Conservation (phyloP, 2,888 invertebrate genomes). For the Drosophila peninsularis region DNA sequence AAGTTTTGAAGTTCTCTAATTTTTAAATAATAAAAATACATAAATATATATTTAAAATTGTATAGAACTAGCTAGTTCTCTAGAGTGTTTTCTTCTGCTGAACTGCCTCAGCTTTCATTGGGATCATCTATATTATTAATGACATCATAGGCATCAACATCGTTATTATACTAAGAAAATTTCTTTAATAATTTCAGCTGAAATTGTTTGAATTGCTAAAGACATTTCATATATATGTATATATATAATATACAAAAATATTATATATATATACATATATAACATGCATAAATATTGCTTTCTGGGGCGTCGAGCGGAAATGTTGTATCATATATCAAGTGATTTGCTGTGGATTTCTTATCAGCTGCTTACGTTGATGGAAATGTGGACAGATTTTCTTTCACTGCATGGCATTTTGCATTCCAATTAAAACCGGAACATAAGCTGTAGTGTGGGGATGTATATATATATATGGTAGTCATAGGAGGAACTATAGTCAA, state of each 20-base stretch:
- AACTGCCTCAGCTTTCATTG: background rate
- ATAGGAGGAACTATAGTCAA: too few relatives aligned
- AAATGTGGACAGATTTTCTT: background rate
- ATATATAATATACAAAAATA: background rate
- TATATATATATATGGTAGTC: background rate
- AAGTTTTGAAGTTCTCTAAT: too few relatives aligned
- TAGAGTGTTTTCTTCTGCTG: background rate
- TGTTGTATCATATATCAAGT: background rate
- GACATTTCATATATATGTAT: background rate
- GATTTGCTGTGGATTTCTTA: background rate
- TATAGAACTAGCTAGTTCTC: background rate
- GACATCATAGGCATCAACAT: slow-evolving; percentile 7
- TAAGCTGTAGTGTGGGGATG: too few relatives aligned
- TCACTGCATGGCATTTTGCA: too few relatives aligned
- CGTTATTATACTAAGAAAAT: background rate
- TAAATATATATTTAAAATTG: background rate
- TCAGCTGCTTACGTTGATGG: background rate
- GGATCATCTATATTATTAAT: background rate
- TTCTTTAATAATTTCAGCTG: slow-evolving; percentile 9
- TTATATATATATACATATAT: background rate
- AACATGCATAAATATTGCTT: background rate
- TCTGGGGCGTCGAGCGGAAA: slow-evolving; percentile 2
- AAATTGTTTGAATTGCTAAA: background rate
- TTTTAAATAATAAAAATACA: too few relatives aligned
- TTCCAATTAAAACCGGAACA: background rate